Percentiles rank a stretch among this genome's conserved stretches.
phyloP scores from a whole-genome alignment of 2,888 invertebrate genomes.

The Polymixis flavicincta region DNA sequence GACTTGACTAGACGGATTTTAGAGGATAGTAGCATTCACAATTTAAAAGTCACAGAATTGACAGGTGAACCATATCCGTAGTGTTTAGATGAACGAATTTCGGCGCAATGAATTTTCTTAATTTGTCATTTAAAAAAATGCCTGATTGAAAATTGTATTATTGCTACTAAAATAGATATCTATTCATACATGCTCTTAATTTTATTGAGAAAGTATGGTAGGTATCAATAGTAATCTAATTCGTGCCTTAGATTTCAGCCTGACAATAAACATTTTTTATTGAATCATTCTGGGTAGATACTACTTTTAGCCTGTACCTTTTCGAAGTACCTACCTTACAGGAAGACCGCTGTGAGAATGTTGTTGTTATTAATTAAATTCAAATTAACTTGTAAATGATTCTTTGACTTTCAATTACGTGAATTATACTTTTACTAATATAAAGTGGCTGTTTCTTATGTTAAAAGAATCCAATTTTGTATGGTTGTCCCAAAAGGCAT shows the following conservation, averaged over 20 bases:
- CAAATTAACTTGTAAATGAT: neutral
- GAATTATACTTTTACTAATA: neutral
- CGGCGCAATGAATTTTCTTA: neutral
- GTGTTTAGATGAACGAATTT: neutral
- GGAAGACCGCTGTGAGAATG: neutral
- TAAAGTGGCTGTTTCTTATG: neutral
- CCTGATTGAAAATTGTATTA: neutral
- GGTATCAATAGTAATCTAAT: neutral
- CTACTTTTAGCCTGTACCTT: neutral
- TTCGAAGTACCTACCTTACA: neutral
- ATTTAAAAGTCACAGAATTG: neutral
- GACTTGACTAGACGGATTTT: conserved; percentile 60
- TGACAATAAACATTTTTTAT: neutral
- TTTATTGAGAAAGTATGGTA: too few species aligned
- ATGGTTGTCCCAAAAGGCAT: too few species aligned
- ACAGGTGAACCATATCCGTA: neutral
- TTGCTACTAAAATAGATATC: neutral
- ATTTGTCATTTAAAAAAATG: neutral
- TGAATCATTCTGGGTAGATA: too few species aligned
- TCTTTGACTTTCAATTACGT: neutral
- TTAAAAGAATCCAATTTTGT: neutral
- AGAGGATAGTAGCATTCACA: neutral
- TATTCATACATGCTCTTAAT: neutral
- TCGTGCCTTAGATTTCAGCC: neutral
- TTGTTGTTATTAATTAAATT: neutral